Evolutionary conservation across 1,140 invertebrate genomes (phyloP), one percentile per base, ranked within the genome.

Genomic region (Andricus grossulariae): DNA sequence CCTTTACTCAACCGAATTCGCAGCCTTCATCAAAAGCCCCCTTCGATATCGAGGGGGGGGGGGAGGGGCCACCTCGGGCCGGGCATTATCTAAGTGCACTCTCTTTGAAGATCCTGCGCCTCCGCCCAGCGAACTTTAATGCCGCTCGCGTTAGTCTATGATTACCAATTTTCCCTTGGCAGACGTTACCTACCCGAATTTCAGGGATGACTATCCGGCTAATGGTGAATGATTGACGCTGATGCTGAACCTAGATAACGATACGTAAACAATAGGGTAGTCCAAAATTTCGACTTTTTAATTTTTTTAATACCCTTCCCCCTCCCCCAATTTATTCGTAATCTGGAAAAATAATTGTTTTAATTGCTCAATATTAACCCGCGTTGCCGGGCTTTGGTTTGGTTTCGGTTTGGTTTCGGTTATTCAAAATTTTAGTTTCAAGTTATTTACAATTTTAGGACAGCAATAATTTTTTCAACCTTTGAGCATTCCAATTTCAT

Each of bases 51-150:
- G 85, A 75, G 70, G 82, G 77, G 82, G 81, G 76, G 50, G 57
- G 57, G 74, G 73, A 50, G 18, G 71, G 73, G 71, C 72, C 83
- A 85, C 79, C 82, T 83, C 84, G 82, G 81, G 81, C 74, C 85
- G 79, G 86, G 90, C 88, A 91, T 92, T 92, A 91, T 92, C 90
- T 91, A 91, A 91, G 89, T 91, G 91, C 90, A 92, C 88, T 89
- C 88, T 88, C 90, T 91, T 91, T 91, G 90, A 92, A 91, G 91
- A 91, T 90, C 85, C 85, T 86, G 75, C 82, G 73, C 81, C 82
- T 82, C 86, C 85, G 85, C 81, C 84, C 85, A 74, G 83, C 86
- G 84, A 89, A 90, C 89, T 89, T 88, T 91, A 91, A 92, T 92
- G 87, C 90, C 88, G 86, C 86, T 90, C 87, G 85, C 88, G 84